Base-by-base conservation (phyloP, 2,888 invertebrate species). In the Mesopsocus fuscifrons region DNA sequence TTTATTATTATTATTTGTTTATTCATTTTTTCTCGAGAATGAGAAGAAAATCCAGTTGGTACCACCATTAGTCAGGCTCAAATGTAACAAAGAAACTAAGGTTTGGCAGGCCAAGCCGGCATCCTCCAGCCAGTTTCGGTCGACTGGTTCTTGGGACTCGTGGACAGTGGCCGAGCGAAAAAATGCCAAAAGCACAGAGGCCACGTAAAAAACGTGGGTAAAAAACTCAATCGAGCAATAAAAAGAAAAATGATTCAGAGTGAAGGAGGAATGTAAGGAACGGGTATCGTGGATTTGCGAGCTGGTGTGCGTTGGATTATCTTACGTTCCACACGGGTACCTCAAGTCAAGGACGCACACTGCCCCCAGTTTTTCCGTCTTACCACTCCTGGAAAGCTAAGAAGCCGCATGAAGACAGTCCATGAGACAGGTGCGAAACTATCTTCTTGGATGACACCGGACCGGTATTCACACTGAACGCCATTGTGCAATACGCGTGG, bases 321-420 rank as follows among this genome's bases (percentile, higher is more conserved):
- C 26, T 26, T 26, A 26, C 26, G 26, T 26, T 26, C 26, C 26
- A 26, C 26, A 9, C 26, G 26, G 20, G 38, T 38, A 38, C 38
- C 23, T 20, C 44, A 49, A 52, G 52, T 52, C 52, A 52, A 52
- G 38, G 38, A 18, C 38, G 38, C 38, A 38, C 38, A 38, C 17
- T 38, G 38, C 38, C 38, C 38, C 38, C 38, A 20, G 38, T 38
- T 38, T 33, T 38, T 38, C 21, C 38, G 20, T 38, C 26, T 26
- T 26, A 9, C 26, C 26, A 26, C 26, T 6, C 6, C 26, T 11
- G 11, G 6, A 6, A 26, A 11, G 26, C 26, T 26, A 26, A 26
- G 26, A 26, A 26, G 26, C n/a, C 33, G 33, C 33, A 33, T 33
- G 17, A 33, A 33, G n/a, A n/a, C n/a, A n/a, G n/a, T n/a, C n/a